phyloP scores from a whole-genome alignment of 1,140 invertebrate species.

The Coelopa frigida region DNA sequence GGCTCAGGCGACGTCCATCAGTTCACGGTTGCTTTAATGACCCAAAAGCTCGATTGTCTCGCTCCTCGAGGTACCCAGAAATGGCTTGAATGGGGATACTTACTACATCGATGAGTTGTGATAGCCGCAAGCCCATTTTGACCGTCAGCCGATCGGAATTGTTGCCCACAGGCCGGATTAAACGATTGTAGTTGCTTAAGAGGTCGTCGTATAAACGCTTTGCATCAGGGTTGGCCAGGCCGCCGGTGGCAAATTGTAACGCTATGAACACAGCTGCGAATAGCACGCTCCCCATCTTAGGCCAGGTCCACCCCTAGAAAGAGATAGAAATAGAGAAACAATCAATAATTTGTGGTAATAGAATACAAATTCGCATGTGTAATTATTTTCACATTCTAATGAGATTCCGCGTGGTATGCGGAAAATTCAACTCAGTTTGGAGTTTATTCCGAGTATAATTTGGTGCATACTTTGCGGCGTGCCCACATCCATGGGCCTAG shows the following conservation, averaged over 20 bases:
- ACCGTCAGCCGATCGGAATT: constrained; percentile 93
- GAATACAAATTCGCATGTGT: not conserved
- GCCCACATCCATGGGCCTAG: too few species aligned
- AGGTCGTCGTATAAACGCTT: constrained; percentile 92
- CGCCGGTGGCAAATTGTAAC: constrained; percentile 56
- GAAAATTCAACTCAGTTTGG: too few species aligned
- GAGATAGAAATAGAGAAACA: constrained; percentile 22
- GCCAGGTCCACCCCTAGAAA: constrained; percentile 68
- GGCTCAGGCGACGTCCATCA: too few species aligned
- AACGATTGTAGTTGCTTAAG: constrained; percentile 93
- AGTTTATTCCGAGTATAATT: too few species aligned
- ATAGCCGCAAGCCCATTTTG: constrained; percentile 90
- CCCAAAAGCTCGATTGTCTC: not conserved
- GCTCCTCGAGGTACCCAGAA: too few species aligned
- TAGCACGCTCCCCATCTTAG: constrained; percentile 68
- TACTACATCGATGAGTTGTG: constrained; percentile 97
- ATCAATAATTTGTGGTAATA: not conserved
- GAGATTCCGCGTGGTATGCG: too few species aligned
- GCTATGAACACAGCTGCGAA: constrained; percentile 64
- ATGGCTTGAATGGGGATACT: constrained; percentile 50
- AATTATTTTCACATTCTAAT: too few species aligned
- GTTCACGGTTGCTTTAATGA: too few species aligned
- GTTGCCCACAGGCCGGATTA: constrained; percentile 94
- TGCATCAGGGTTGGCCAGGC: constrained; percentile 76
- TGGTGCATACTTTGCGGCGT: too few species aligned